Conservation (phyloP, 2,888 invertebrate genomes). For the Euphydryas editha region DNA sequence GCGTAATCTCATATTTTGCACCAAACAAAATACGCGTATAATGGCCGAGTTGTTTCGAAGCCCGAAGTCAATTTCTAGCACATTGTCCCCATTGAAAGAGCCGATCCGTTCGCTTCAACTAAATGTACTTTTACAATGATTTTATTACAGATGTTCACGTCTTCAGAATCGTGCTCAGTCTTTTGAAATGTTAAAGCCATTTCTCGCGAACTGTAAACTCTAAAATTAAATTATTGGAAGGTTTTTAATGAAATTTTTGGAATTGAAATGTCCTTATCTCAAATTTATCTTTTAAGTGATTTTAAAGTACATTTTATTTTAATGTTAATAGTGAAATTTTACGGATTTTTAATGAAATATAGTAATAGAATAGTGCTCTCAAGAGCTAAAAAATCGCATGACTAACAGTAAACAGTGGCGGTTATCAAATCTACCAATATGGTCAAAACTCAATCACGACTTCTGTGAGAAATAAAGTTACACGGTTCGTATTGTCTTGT, state of each 20-base stretch:
- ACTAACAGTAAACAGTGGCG: no score
- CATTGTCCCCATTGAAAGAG: conserved; percentile 61
- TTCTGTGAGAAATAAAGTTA: no score
- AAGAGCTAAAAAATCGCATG: no score
- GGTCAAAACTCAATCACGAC: no score
- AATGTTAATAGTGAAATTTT: no score
- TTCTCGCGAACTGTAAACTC: conserved; percentile 21
- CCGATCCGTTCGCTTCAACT: conserved; percentile 28
- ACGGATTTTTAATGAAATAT: no score
- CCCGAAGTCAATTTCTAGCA: conserved; percentile 73
- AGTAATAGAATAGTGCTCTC: no score
- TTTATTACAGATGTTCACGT: conserved; percentile 31
- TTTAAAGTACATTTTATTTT: not conserved
- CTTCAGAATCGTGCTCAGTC: conserved; percentile 25
- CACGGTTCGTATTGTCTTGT: no score
- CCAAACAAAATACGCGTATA: conserved; percentile 51
- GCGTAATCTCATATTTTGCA: conserved; percentile 23
- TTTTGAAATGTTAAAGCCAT: conserved; percentile 22
- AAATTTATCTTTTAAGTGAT: not conserved
- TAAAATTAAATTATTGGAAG: conserved; percentile 7
- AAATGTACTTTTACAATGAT: conserved; percentile 34
- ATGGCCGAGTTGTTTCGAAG: conserved; percentile 74
- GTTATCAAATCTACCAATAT: no score
- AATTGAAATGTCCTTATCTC: not conserved
- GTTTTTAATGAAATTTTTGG: not conserved